Evolutionary conservation across 2,888 invertebrate genomes (phyloP), one percentile per base, ranked within the genome.

Genomic region (Masnerella sp.): DNA sequence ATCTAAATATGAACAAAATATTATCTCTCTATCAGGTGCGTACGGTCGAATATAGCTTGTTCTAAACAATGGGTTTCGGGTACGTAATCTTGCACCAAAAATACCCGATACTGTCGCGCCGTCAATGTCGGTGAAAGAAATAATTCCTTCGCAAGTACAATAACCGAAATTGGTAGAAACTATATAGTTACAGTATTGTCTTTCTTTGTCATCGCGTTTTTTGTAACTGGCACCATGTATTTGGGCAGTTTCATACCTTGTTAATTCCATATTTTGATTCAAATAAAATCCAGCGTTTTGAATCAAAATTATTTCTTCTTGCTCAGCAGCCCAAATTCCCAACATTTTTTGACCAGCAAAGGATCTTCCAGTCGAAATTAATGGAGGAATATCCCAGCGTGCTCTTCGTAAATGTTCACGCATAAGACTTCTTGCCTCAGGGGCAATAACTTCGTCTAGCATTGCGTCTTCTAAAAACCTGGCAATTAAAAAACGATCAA

Each of bases 401-500:
- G 38, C 40, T 28, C 40, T 28, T 12, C n/a, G 1, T 9, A 54
- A 54, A 22, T 22, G 9, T n/a, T 40, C 7, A n/a, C 28, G 40
- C 28, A 54, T 54, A 5, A 54, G 8, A 9, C 1, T 2, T 0
- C 25, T 28, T 9, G 40, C 54, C 7, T 28, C 11, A 15, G 5
- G 12, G 2, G 28, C 15, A 3, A 40, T 1, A 1, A 4, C 40
- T 40, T 54, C 40, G 17, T 54, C 28, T 5, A 12, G 17, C 1
- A 54, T 17, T 14, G 7, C 12, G 11, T 40, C 9, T 17, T 54
- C 54, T 8, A 54, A 4, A 8, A 40, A 54, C 28, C 40, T 54
- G 0, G 54, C 28, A 7, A 65, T n/a, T 14, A 65, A 14, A 34
- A 65, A 65, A 5, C 65, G 34, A 28, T 43, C 54, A 9, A 65